A percentile compares a stretch with the other conserved stretches of the same genome.
Conservation (phyloP, 2,797 vertebrate genomes). For the Chiroxiphia lanceolata region DNA sequence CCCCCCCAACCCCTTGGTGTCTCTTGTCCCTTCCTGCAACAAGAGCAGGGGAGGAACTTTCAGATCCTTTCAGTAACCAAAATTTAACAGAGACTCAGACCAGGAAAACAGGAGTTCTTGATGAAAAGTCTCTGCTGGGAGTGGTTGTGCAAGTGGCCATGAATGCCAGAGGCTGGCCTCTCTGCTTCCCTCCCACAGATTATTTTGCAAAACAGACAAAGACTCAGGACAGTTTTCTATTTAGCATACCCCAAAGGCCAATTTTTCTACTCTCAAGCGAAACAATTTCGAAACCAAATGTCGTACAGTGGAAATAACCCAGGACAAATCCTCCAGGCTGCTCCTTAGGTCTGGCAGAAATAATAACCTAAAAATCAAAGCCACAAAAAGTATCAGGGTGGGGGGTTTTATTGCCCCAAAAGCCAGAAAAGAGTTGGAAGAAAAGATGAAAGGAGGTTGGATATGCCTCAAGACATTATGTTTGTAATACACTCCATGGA, state of each 20-base stretch:
- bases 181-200: conserved; percentile 37
- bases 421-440: background rate
- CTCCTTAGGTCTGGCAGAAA: conserved; percentile 5
- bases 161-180: conserved; percentile 11
- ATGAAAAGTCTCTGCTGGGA: conserved; percentile 34
- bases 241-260: conserved; percentile 22
- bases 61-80: background rate
- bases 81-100: background rate
- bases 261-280: conserved; percentile 51
- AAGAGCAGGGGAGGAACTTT: background rate
- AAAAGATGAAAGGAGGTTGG: conserved; percentile 3
- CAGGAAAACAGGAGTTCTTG: background rate
- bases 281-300: conserved; percentile 50
- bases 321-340: conserved; percentile 37
- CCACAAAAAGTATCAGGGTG: background rate
- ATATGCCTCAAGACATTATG: background rate
- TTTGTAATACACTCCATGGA: background rate
- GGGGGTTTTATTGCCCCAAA: background rate
- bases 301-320: conserved; percentile 46
- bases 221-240: conserved; percentile 36
- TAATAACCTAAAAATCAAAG: conserved; percentile 50
- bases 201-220: conserved; percentile 56
- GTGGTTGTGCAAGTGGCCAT: conserved; percentile 50
- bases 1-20: background rate
- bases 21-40: background rate